Conservation (phyloP, 1,140 invertebrate species). For the Dolichoris vasculosae region DNA sequence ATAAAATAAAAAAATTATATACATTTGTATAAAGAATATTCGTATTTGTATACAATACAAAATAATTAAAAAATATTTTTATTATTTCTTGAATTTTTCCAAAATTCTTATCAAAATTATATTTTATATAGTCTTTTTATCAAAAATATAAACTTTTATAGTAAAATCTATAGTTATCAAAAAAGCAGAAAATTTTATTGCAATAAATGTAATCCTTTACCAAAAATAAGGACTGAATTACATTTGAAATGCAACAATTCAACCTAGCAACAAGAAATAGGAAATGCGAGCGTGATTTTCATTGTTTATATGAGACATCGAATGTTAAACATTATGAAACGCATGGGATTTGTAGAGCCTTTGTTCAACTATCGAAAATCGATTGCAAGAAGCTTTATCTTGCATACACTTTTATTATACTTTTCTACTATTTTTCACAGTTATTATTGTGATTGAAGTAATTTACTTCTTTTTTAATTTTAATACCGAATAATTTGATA, state of each 20-base stretch:
- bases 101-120: too few species aligned
- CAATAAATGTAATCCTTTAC: background rate
- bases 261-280: slow-evolving; percentile 6
- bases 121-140: too few species aligned
- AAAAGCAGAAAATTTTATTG: background rate
- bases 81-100: too few species aligned
- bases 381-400: slow-evolving; percentile 27
- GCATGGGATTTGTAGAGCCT: slow-evolving; percentile 14
- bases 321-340: slow-evolving; percentile 30
- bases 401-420: slow-evolving; percentile 18
- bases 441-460: background rate
- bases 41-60: too few species aligned
- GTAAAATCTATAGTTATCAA: background rate
- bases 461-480: background rate
- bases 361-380: slow-evolving; percentile 41
- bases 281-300: slow-evolving; percentile 33
- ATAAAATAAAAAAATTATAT: too few species aligned
- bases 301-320: slow-evolving; percentile 36
- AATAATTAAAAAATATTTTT: too few species aligned
- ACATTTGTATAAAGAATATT: too few species aligned
- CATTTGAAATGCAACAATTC: background rate
- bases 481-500: background rate
- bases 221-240: background rate
- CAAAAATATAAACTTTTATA: background rate
- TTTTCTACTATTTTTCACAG: background rate